Evolutionary conservation across 2,113 vertebrate species (phyloP), one percentile per base, ranked within the genome.

Genomic region (Cryptomyrus ogoouensis): DNA sequence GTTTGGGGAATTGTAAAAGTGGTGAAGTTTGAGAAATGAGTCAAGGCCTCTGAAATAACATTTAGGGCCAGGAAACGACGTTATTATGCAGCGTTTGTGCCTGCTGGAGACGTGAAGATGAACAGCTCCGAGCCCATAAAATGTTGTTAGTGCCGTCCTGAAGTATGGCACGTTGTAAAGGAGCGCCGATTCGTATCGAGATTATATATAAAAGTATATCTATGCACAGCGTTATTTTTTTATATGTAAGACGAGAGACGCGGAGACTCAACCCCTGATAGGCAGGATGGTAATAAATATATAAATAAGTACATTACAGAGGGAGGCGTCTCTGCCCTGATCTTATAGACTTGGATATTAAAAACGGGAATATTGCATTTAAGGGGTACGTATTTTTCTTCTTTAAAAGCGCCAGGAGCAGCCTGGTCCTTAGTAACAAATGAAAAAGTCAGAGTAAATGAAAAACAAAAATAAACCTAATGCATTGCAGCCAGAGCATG

Each of bases 11-110:
- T 98, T 98, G 97, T 99, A 98, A 99, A 98, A 98, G 98, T 98
- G 97, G 98, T 98, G 98, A 99, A 99, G 98, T 99, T 99, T 99
- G 98, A 99, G 98, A 98, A 98, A 99, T 99, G 98, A 99, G 97
- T 96, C 96, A 95, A 96, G 96, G 97, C 95, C 98, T 96, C 97
- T 97, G 97, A 98, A 99, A 99, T 99, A 99, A 98, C 98, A 99
- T 99, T 99, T 98, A 97, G 97, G 97, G 97, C 97, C 97, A 97
- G 98, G 97, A 98, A 99, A 98, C 98, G 97, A 97, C 97, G 98
- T 99, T 99, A 99, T 99, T 99, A 99, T 99, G 98, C 98, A 99
- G 97, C 96, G 96, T 97, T 96, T 96, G 97, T 97, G 97, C 96
- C 97, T 98, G 95, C 97, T 96, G 96, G 95, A 97, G 98, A 99